Percentiles rank a stretch among this genome's conserved stretches.
phyloP scores from a whole-genome alignment of 1,140 invertebrate genomes.

The Conus betulinus region DNA sequence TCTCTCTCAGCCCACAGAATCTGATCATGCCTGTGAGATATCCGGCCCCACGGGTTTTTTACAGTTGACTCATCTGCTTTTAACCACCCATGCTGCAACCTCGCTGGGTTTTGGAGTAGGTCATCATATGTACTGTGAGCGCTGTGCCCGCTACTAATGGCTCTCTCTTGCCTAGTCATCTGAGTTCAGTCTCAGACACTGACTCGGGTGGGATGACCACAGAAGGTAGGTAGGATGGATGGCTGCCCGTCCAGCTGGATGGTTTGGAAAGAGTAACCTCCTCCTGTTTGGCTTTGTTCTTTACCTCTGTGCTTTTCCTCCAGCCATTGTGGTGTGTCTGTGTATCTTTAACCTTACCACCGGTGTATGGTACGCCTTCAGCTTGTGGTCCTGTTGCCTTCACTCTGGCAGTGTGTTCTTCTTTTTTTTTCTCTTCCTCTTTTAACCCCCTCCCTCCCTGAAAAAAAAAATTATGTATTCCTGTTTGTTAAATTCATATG shows the following conservation, averaged over 20 bases:
- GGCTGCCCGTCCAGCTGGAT: neutral
- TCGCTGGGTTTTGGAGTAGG: neutral
- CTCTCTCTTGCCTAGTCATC: slow-evolving; percentile 24
- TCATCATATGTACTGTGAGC: neutral
- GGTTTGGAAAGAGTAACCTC: neutral
- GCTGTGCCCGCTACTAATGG: neutral
- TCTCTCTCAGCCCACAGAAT: no score
- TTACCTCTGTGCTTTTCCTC: neutral
- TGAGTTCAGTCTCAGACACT: slow-evolving; percentile 7
- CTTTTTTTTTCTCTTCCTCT: neutral
- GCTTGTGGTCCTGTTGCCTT: no score
- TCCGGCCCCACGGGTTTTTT: no score
- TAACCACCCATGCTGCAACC: no score
- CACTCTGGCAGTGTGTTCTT: neutral
- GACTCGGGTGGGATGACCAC: neutral
- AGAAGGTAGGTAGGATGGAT: slow-evolving; percentile 26
- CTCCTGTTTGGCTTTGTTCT: neutral
- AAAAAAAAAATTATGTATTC: neutral
- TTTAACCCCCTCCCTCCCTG: neutral
- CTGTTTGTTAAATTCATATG: neutral
- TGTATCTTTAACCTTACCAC: neutral
- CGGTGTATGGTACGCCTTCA: no score
- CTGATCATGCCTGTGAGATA: no score
- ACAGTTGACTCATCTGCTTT: no score
- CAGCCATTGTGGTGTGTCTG: neutral